Conservation (phyloP, 2,888 invertebrate species). For the Drosophila anomalata region DNA sequence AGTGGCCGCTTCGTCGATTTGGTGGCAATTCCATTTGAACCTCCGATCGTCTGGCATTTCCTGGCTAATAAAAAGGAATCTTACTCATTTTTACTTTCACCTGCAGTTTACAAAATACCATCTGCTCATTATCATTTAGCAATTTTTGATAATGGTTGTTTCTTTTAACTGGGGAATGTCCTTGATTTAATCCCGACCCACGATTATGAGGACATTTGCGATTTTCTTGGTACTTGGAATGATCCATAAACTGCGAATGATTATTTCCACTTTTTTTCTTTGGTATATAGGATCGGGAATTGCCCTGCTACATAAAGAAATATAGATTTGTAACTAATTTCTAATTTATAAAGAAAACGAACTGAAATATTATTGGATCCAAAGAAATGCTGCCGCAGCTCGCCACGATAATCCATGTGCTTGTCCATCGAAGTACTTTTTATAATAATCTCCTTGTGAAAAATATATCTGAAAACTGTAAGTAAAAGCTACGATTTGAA, state of each 20-base stretch:
- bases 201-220: background rate
- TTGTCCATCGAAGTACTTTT: conserved; percentile 14
- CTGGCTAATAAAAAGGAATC: background rate
- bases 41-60: background rate
- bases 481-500: background rate
- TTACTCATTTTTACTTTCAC: background rate
- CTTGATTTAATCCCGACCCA: background rate
- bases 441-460: background rate
- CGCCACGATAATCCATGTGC: conserved; percentile 30
- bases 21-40: background rate
- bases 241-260: background rate
- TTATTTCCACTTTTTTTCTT: background rate
- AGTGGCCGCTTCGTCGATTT: background rate
- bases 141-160: background rate
- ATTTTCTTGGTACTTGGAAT: background rate
- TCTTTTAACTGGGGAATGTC: background rate
- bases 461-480: background rate
- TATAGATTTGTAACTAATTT: background rate
- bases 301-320: background rate
- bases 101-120: background rate
- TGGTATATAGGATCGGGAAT: background rate
- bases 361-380: conserved; percentile 29
- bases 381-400: conserved; percentile 46
- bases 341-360: background rate
- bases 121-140: background rate